Base-by-base conservation (phyloP, 1,140 invertebrate species). In the Phymastichus coffea region DNA sequence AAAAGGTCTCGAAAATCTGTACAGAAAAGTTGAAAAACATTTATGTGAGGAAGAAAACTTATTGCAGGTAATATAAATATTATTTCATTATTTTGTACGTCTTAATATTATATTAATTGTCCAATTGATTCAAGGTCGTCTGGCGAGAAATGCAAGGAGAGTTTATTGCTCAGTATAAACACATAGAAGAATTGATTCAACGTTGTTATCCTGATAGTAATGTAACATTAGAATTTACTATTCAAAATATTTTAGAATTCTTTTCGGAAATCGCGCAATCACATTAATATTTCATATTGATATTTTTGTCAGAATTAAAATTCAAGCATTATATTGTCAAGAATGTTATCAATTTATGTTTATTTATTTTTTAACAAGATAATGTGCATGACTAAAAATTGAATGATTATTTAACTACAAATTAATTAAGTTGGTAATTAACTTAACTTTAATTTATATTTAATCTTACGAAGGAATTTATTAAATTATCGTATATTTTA, bases 131-230 rank as follows among this genome's bases (percentile, higher is more conserved):
- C 25, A 68, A 93, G 89, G 94, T 98, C 37, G 97, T 99, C 48
- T 99, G 98, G 97, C 86, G 94, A 74, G 94, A 95, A 68, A 99
- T 99, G 97, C 95, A 98, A 84, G 92, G 97, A 78, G 95, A 99
- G 82, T 99, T 99, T 78, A 94, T 99, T 65, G 88, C 91, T 64
- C 97, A 99, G 77, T 95, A 98, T 74, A 97, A 95, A 76, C 88
- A 90, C 66, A 89, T 98, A 64, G 93, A 97, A 81, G 90, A 93
- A 65, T 82, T 97, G 57, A 96, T 99, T 70, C 90, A 93, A 68
- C 86, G 92, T 65, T 99, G 97, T 80, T 99, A 99, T 84, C 94
- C 95, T 14, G 94, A 93, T 58, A 92, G 96, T 46, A 94, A 94
- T 80, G 94, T 99, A 53, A 87, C 88, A 54, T 81, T 99, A 57